These are phyloP conservation scores for Takifugu flavidus DNA, from an alignment of 2,113 vertebrate genomes.

Conservation along the genomic window DNA sequence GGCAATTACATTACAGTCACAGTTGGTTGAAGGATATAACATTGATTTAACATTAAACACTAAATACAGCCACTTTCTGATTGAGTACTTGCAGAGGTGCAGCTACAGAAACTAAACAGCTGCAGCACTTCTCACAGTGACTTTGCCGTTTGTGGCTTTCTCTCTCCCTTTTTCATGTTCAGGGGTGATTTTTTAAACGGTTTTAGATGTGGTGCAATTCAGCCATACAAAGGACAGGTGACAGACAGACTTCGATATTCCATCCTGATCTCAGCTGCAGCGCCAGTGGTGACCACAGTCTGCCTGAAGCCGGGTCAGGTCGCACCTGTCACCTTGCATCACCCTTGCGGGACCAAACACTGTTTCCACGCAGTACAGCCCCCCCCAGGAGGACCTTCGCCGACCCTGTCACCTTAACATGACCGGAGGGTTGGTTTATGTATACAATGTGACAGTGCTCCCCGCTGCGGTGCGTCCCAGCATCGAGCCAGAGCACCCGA, in stretches of 20 bases:
- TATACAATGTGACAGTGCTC: constrained; percentile 15
- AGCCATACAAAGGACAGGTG: constrained; percentile 16
- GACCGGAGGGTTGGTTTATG: constrained; percentile 31
- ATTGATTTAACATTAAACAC: no score
- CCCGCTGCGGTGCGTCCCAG: constrained; percentile 10
- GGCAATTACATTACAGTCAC: no score
- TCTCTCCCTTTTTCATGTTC: no score
- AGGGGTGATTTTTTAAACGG: no score
- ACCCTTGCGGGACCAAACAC: constrained; percentile 26
- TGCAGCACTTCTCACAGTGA: no score
- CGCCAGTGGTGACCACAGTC: constrained; percentile 6
- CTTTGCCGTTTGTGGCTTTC: no score
- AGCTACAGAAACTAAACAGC: no score
- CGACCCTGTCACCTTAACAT: constrained; percentile 25
- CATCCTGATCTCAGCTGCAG: constrained; percentile 34
- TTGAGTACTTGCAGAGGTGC: no score
- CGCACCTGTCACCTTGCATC: constrained; percentile 55
- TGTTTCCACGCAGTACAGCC: neutral
- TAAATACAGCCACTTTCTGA: no score
- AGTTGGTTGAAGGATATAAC: no score
- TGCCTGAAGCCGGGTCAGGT: constrained; percentile 43
- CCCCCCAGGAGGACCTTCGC: constrained; percentile 11
- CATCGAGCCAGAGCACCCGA: neutral
- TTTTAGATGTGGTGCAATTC: constrained; percentile 14
- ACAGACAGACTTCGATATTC: constrained; percentile 21